Conservation (phyloP, 2,888 invertebrate genomes). For the Ochropleura leucogaster region DNA sequence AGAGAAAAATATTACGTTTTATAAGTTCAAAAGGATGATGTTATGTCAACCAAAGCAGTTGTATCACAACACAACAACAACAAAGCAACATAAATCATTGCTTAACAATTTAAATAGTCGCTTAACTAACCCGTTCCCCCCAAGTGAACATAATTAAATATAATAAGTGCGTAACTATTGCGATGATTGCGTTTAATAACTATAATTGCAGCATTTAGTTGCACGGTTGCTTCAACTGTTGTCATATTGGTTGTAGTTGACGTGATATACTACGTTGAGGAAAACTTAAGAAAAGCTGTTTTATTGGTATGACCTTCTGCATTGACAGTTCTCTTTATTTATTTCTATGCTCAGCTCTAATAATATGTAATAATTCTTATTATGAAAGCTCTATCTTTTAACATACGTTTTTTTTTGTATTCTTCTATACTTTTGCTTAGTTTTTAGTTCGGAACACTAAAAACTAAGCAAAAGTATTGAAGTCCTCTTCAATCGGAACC, state of each 20-base stretch:
- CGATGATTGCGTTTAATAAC: conserved; percentile 64
- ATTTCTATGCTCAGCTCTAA: background rate
- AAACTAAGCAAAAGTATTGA: too few relatives aligned
- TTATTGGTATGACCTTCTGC: background rate
- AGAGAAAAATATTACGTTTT: background rate
- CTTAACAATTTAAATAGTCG: conserved; percentile 41
- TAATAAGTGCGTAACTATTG: conserved; percentile 60
- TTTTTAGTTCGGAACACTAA: too few relatives aligned
- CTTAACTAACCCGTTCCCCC: conserved; percentile 42
- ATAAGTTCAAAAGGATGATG: background rate
- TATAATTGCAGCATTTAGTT: conserved; percentile 64
- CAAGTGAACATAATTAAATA: conserved; percentile 59
- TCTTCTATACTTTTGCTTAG: too few relatives aligned
- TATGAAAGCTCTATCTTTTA: too few relatives aligned
- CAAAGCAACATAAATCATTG: conserved; percentile 40
- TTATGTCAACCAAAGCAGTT: background rate
- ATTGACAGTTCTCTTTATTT: background rate
- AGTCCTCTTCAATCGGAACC: too few relatives aligned
- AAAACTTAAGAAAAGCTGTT: background rate
- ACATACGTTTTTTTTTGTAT: too few relatives aligned
- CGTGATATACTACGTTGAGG: conserved; percentile 14
- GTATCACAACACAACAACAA: conserved; percentile 3
- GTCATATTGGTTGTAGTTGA: conserved; percentile 36
- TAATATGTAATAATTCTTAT: too few relatives aligned
- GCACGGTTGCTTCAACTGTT: conserved; percentile 54